A percentile compares a stretch with the other conserved stretches of the same genome.
Evolutionary conservation across 2,797 vertebrate genomes (phyloP).

Genomic region (Rachycentron canadum): DNA sequence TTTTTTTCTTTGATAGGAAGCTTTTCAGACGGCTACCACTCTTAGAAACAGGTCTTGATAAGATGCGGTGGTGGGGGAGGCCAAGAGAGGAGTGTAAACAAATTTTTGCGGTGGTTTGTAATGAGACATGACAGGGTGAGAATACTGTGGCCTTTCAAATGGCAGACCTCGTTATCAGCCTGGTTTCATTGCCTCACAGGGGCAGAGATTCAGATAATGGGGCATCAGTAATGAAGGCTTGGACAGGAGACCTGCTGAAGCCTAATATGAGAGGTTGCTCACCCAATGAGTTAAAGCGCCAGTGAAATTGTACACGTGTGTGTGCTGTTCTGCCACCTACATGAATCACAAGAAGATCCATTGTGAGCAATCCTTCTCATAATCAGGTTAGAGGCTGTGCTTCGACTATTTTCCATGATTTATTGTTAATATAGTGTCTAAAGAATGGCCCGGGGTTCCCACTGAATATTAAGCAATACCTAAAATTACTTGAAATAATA

Average conservation of each 20-base stretch:
- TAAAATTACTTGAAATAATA: slow-evolving; percentile 71
- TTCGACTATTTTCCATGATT: slow-evolving; percentile 46
- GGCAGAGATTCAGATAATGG: slow-evolving; percentile 68
- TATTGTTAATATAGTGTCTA: slow-evolving; percentile 39
- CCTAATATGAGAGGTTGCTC: slow-evolving; percentile 27
- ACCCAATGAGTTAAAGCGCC: slow-evolving; percentile 18
- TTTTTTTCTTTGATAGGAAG: slow-evolving; percentile 29
- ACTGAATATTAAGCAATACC: slow-evolving; percentile 60
- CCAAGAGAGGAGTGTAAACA: slow-evolving; percentile 56
- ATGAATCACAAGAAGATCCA: slow-evolving; percentile 6
- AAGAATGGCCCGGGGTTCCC: slow-evolving; percentile 36
- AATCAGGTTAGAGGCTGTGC: slow-evolving; percentile 24
- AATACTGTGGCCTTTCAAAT: slow-evolving; percentile 78
- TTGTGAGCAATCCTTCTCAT: slow-evolving; percentile 9
- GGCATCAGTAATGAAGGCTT: slow-evolving; percentile 61
- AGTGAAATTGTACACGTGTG: background rate
- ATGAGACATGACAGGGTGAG: slow-evolving; percentile 68
- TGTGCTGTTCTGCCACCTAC: background rate
- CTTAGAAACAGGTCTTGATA: slow-evolving; percentile 41
- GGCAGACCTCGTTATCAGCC: slow-evolving; percentile 72
- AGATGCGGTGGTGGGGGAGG: slow-evolving; percentile 11
- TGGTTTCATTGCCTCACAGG: slow-evolving; percentile 56
- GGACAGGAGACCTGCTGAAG: slow-evolving; percentile 46
- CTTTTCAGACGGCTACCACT: slow-evolving; percentile 1
- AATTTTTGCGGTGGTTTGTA: slow-evolving; percentile 49